Base-by-base conservation (phyloP, 2,113 vertebrate genomes). In the Psammodynastes pulverulentus region DNA sequence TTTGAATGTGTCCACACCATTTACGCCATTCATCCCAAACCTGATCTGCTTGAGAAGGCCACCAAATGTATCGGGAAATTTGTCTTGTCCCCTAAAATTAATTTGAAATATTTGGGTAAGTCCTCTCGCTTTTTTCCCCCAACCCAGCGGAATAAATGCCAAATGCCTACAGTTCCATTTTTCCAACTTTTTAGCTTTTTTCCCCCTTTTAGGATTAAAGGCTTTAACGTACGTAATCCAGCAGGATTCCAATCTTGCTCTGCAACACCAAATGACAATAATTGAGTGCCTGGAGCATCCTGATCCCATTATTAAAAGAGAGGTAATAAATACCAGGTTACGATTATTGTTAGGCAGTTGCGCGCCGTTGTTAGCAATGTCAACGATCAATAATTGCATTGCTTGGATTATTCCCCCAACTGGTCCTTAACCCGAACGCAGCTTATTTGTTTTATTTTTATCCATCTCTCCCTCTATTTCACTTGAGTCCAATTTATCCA, bases 201-300 rank as follows among this genome's bases (percentile, higher is more conserved):
- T 89, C 9, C 45, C 39, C 43, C 19, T 96, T 97, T 58, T 94
- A 99, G 99, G 99, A 89, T 97, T 99, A 94, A 99, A 99, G 96
- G 99, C 99, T 90, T 98, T 99, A 92, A 99, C 99, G 2, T 99
- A 98, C 39, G 99, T 99, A 90, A 97, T 99, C 91, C 99, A 99
- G 95, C 98, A 99, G 95, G 99, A 99, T 96, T 98, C 98, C 21
- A 98, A 97, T 94, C 97, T 99, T 92, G 99, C 99, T 84, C 97
- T 99, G 92, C 99, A 99, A 93, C 99, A 99, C 96, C 99, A 99
- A 96, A 99, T 99, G 98, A 99, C 99, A 95, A 99, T 99, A 96
- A 99, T 99, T 92, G 99, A 99, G 95, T 99, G 99, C 96, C 97
- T 99, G 43, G 98, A 99, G 94, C 99, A 99, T 93, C 96, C 98